Conservation (phyloP, 2,888 invertebrate species). For the Stramonita haemastoma region DNA sequence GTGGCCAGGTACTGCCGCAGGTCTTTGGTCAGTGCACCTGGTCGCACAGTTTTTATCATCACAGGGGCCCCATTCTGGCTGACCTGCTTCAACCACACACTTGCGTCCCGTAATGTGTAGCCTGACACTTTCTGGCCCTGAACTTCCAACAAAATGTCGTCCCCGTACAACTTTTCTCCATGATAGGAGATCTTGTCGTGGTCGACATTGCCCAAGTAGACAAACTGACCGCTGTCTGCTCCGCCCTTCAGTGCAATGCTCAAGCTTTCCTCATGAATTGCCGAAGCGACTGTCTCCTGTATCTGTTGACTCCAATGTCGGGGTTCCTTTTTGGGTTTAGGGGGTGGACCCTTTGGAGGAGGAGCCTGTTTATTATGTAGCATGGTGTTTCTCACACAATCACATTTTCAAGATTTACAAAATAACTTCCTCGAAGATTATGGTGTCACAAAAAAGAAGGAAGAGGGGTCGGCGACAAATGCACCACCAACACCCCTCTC, state of each 20-base stretch:
- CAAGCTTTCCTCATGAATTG: constrained; percentile 77
- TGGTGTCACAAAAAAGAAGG: constrained; percentile 22
- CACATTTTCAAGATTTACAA: constrained; percentile 40
- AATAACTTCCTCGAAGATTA: constrained; percentile 33
- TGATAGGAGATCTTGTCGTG: constrained; percentile 74
- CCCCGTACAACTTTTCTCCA: constrained; percentile 71
- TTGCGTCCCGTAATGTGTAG: constrained; percentile 80
- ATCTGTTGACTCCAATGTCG: constrained; percentile 78
- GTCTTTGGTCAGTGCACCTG: constrained; percentile 79
- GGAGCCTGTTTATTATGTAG: constrained; percentile 59
- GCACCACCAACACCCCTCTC: constrained; percentile 39
- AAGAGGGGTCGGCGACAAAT: constrained; percentile 32
- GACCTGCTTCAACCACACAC: constrained; percentile 80
- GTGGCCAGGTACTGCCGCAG: constrained; percentile 81
- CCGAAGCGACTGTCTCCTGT: constrained; percentile 77
- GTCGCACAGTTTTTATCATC: constrained; percentile 79
- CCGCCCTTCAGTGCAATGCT: constrained; percentile 79
- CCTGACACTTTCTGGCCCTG: constrained; percentile 81
- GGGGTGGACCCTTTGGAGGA: constrained; percentile 51
- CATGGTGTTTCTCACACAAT: constrained; percentile 50
- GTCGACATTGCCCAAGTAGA: constrained; percentile 70
- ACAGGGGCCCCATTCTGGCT: constrained; percentile 80
- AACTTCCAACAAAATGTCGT: constrained; percentile 80
- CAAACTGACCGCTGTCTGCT: constrained; percentile 78
- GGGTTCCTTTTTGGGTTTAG: constrained; percentile 52